Evolutionary conservation across 2,113 vertebrate species (phyloP), one percentile per base, ranked within the genome.

Genomic region (Gopherus evgoodei): DNA sequence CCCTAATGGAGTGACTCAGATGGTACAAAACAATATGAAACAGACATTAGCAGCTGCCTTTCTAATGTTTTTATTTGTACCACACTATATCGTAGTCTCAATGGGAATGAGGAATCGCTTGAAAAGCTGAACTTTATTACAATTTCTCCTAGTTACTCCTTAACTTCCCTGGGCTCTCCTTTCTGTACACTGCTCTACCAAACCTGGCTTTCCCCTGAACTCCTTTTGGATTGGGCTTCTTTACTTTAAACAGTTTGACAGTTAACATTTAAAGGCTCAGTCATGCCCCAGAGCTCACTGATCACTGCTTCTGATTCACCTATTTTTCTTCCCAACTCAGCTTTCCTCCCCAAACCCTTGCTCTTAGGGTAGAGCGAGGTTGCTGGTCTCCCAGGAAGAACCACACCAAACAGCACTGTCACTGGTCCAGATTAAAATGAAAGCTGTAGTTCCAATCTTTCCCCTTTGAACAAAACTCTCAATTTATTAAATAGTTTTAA

Each of bases 1-100:
- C 95, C 94, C 90, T 81, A 85, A 5, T n/a, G 13, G 59, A 92
- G 88, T 94, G 95, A 97, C 76, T 96, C 96, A 97, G 56, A 90
- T 42, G 65, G 91, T 93, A 86, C 31, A 89, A 93, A 91, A 65
- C 72, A 87, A 87, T 83, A 83, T 11, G 42, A 87, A 91, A 91
- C 47, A 78, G 62, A 94, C 47, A 47, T n/a, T 72, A 29, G 22
- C 17, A 50, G 38, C 54, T 91, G 81, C 87, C 81, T 96, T 84
- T 78, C 24, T 50, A 82, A 79, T 50, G 22, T 25, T 85, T 59
- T 21, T 31, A 49, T 82, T 92, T 90, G 8, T 80, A 86, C 47
- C 82, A 59, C 76, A 79, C n/a, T 44, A 27, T 91, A 24, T 16
- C 81, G 25, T 35, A 50, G 65, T 88, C 31, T 83, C 19, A 91